Percentiles rank a stretch among this genome's conserved stretches.
phyloP scores from a whole-genome alignment of 2,888 invertebrate species.

The Seira ritae region DNA sequence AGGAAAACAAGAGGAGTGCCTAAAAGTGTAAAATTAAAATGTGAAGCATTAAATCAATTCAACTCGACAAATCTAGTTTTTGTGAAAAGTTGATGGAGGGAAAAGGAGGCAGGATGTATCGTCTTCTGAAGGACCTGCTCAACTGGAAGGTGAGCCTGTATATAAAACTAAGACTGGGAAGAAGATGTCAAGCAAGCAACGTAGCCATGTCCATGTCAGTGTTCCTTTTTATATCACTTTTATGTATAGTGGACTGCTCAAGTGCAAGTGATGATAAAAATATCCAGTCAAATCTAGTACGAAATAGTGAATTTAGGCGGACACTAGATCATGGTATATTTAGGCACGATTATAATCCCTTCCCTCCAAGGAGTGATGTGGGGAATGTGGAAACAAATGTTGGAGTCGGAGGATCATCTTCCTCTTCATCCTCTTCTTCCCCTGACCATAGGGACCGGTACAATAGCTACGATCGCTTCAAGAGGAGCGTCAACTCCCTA shows the following conservation, averaged over 20 bases:
- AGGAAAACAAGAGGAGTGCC: background rate
- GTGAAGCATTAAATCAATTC: too few species aligned
- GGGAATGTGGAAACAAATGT: background rate
- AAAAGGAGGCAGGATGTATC: slow-evolving; percentile 49
- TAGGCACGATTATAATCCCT: slow-evolving; percentile 48
- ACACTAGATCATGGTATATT: slow-evolving; percentile 53
- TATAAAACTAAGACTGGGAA: slow-evolving; percentile 24
- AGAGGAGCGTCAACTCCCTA: slow-evolving; percentile 47
- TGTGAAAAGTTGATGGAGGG: background rate
- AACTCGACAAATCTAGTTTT: too few species aligned
- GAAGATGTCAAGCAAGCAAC: background rate
- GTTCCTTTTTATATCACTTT: too few species aligned
- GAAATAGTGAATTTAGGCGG: slow-evolving; percentile 1
- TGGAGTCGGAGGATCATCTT: background rate
- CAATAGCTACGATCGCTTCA: slow-evolving; percentile 43
- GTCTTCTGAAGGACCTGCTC: slow-evolving; percentile 35
- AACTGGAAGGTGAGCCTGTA: slow-evolving; percentile 46
- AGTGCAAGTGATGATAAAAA: slow-evolving; percentile 6
- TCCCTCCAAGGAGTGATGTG: slow-evolving; percentile 29
- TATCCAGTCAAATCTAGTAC: background rate
- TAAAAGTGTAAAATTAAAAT: background rate
- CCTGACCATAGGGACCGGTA: slow-evolving; percentile 37
- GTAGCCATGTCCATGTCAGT: background rate
- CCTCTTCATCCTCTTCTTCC: background rate
- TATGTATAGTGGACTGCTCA: background rate